Conservation (phyloP, 1,140 invertebrate genomes). For the Drosophila guanche region DNA sequence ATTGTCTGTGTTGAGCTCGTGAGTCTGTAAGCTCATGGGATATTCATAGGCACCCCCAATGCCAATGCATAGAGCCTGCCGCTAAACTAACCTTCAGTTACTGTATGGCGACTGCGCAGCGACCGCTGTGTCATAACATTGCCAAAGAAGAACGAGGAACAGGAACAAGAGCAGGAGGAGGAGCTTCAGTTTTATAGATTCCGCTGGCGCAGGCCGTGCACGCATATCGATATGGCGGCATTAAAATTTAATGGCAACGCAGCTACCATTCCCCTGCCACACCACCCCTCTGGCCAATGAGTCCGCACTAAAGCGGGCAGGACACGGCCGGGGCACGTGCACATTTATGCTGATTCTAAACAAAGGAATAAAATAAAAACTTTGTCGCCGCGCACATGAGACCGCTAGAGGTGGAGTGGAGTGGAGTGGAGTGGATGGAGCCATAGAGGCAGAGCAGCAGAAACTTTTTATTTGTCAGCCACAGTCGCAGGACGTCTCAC, state of each 20-base stretch:
- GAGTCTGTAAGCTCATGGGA: slow-evolving; percentile 54
- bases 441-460: not conserved
- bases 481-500: slow-evolving; percentile 25
- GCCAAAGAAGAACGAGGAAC: not conserved
- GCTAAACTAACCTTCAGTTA: slow-evolving; percentile 15
- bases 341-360: slow-evolving; percentile 80
- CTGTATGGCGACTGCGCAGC: slow-evolving; percentile 44
- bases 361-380: slow-evolving; percentile 82
- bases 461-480: slow-evolving; percentile 43
- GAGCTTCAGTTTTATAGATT: slow-evolving; percentile 59
- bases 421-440: not conserved
- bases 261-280: slow-evolving; percentile 4
- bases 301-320: slow-evolving; percentile 53
- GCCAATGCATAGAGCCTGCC: not conserved
- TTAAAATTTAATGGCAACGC: slow-evolving; percentile 78
- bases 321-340: slow-evolving; percentile 65
- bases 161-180: slow-evolving; percentile 24
- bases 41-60: slow-evolving; percentile 51
- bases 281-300: slow-evolving; percentile 2
- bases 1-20: slow-evolving; percentile 34
- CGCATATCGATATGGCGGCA: slow-evolving; percentile 78
- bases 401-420: slow-evolving; percentile 11
- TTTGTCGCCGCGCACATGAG: slow-evolving; percentile 76
- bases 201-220: slow-evolving; percentile 42
- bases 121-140: slow-evolving; percentile 13